Base-by-base conservation (phyloP, 2,888 invertebrate genomes). In the Drosophila ustulata region DNA sequence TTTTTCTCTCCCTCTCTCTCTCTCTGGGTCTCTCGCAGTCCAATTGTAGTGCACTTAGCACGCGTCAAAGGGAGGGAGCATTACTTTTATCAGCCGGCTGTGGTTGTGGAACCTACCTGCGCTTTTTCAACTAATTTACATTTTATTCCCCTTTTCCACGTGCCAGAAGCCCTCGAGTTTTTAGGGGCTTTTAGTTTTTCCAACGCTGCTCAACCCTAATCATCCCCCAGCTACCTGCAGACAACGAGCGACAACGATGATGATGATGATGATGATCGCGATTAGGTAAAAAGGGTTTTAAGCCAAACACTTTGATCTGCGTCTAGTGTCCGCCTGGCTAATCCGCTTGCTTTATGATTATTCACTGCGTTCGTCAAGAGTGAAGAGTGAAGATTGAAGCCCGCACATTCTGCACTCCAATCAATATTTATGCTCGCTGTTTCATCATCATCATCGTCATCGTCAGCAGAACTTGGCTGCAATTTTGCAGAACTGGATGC, bases 381-480 rank as follows among this genome's bases (percentile, higher is more conserved):
- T 49, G 30, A 30, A 30, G 6, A 67, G 1, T 63, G 56, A 66
- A 57, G 47, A 18, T 0, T 18, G 18, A 62, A 50, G 49, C 82
- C 82, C 75, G 79, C 79, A 75, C 62, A 78, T 74, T 52, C 59
- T 67, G 61, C 5, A 11, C 26, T 64, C 64, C 67, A 47, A 67
- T 70, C 59, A 61, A 70, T 71, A 70, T 70, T 71, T 66, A 56
- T 30, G 11, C 26, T 25, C 9, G 3, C 3, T 18, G 13, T 6
- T 9, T 5, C 18, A 30, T 30, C 18, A 30, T 28, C 57, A 49
- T 51, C 45, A 62, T 62, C 45, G 53, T 62, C 45, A 46, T n/a
- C 30, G 7, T 30, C 30, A 30, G 18, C 18, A 18, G 18, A 18
- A 18, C 18, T 30, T 63, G 46, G 30, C 47, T 23, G 53, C 57